phyloP scores from a whole-genome alignment of 2,888 invertebrate genomes.

The Dolichomitus sp. region DNA sequence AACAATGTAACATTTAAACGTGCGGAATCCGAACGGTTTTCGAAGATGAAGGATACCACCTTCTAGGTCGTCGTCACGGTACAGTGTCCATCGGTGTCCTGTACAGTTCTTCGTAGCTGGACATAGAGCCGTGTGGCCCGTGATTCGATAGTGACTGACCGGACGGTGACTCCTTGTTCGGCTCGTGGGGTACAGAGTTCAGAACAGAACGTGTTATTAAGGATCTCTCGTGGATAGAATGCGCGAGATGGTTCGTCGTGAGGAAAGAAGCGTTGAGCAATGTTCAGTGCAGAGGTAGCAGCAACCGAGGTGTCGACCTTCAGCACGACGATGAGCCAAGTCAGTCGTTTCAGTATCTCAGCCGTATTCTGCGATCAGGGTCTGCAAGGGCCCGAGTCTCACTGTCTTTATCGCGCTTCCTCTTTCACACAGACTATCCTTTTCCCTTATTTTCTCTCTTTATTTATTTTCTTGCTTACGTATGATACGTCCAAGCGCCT shows the following conservation, averaged over 20 bases:
- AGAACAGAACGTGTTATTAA: conserved; percentile 80
- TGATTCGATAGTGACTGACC: conserved; percentile 60
- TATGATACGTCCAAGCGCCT: conserved; percentile 37
- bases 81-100: conserved; percentile 2
- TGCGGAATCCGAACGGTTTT: neutral
- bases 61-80: conserved; percentile 15
- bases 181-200: conserved; percentile 74
- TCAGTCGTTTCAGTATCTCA: conserved; percentile 50
- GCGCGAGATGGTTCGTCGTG: conserved; percentile 53
- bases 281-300: conserved; percentile 51
- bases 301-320: conserved; percentile 29
- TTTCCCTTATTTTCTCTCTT: conserved; percentile 30
- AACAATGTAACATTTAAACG: neutral
- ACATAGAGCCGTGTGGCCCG: conserved; percentile 4
- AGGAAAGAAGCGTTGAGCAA: conserved; percentile 70
- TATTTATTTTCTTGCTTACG: neutral
- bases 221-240: conserved; percentile 70
- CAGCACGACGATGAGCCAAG: conserved; percentile 48
- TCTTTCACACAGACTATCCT: conserved; percentile 11
- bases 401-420: conserved; percentile 25
- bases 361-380: conserved; percentile 39
- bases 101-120: conserved; percentile 23
- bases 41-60: neutral
- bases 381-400: neutral
- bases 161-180: conserved; percentile 66